Conservation (phyloP, 2,888 invertebrate species). For the Heliconius sara region DNA sequence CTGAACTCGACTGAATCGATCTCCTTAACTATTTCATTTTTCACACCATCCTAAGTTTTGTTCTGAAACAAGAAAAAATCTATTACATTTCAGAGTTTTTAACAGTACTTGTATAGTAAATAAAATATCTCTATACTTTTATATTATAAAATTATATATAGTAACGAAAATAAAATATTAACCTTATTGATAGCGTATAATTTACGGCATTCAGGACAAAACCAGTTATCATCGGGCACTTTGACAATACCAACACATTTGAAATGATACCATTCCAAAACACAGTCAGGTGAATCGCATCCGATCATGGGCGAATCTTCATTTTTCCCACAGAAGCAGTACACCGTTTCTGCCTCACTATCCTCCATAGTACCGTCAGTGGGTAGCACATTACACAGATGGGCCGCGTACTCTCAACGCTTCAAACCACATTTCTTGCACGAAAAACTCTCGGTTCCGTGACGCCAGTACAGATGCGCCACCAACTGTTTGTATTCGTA, state of each 20-base stretch:
- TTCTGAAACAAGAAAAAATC: background rate
- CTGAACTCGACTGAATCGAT: background rate
- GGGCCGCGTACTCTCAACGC: constrained; percentile 65
- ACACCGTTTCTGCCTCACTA: constrained; percentile 54
- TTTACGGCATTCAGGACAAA: constrained; percentile 60
- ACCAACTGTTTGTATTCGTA: constrained; percentile 63
- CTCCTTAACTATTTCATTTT: constrained; percentile 3
- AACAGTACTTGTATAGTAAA: background rate
- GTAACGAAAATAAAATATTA: background rate
- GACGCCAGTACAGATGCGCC: constrained; percentile 71
- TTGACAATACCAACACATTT: constrained; percentile 61
- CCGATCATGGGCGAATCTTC: constrained; percentile 66
- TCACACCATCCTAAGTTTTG: constrained; percentile 12
- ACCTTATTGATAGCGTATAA: constrained; percentile 7
- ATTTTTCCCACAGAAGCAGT: constrained; percentile 64
- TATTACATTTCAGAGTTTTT: background rate
- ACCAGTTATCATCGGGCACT: constrained; percentile 67
- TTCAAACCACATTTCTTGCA: constrained; percentile 62
- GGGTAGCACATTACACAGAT: constrained; percentile 66
- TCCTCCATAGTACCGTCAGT: constrained; percentile 55
- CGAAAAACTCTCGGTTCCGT: constrained; percentile 66
- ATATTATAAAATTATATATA: background rate
- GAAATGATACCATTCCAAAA: constrained; percentile 68
- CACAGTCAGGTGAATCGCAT: constrained; percentile 64
- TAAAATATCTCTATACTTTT: too few relatives aligned